phyloP scores from a whole-genome alignment of 2,113 vertebrate species.

The Aptenodytes forsteri region DNA sequence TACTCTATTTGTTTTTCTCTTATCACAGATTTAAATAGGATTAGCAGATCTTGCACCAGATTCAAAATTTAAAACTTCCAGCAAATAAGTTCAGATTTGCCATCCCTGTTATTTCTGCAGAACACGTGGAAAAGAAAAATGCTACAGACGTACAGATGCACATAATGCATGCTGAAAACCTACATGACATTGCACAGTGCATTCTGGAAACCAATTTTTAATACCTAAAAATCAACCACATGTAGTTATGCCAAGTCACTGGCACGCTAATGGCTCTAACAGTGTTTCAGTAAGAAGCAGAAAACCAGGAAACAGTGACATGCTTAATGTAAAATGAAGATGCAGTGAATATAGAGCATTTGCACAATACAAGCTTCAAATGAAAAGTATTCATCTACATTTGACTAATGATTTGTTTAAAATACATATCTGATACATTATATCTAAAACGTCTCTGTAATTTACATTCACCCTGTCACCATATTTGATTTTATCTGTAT shows the following conservation, averaged over 20 bases:
- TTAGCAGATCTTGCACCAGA: neutral
- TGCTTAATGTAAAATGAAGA: constrained; percentile 16
- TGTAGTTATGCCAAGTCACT: constrained; percentile 29
- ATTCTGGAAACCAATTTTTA: constrained; percentile 62
- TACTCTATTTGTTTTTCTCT: neutral
- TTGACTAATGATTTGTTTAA: neutral
- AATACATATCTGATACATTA: neutral
- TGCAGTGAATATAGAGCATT: neutral
- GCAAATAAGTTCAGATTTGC: neutral
- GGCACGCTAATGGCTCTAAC: constrained; percentile 29
- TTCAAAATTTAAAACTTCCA: neutral
- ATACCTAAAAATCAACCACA: constrained; percentile 4
- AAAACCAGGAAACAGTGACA: neutral
- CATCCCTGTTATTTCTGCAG: neutral
- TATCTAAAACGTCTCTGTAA: neutral
- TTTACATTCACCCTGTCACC: neutral
- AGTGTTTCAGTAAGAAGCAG: constrained; percentile 33
- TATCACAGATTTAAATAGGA: neutral
- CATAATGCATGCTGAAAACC: constrained; percentile 13
- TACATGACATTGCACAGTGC: neutral
- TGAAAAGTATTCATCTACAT: neutral
- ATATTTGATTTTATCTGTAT: neutral
- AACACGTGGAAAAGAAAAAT: neutral
- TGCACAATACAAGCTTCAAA: neutral
- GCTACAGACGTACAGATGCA: neutral